These are phyloP conservation scores for Apodemia duryi DNA, from an alignment of 2,888 invertebrate genomes.

Conservation along the genomic window DNA sequence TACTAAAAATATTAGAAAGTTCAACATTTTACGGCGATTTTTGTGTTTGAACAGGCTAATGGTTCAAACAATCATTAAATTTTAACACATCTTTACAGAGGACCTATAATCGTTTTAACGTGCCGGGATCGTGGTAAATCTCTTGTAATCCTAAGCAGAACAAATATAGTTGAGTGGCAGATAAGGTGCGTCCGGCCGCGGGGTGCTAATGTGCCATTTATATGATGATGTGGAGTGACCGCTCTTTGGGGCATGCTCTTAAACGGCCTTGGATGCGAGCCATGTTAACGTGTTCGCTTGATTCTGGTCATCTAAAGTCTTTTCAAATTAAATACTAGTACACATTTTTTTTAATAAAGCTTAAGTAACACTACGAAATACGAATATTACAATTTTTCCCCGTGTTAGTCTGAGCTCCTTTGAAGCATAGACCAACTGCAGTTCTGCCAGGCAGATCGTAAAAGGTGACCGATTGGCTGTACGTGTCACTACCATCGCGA, in stretches of 20 bases:
- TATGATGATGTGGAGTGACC: conserved; percentile 63
- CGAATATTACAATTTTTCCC: too few relatives aligned
- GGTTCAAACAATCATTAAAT: conserved; percentile 46
- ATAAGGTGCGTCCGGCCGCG: conserved; percentile 71
- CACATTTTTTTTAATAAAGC: too few relatives aligned
- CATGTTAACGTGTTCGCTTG: conserved; percentile 20
- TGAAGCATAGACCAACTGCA: too few relatives aligned
- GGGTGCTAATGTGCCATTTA: conserved; percentile 74
- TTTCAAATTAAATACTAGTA: too few relatives aligned
- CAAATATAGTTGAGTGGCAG: conserved; percentile 76
- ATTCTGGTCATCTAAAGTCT: too few relatives aligned
- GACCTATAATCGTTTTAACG: conserved; percentile 70
- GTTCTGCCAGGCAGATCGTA: too few relatives aligned
- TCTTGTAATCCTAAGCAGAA: conserved; percentile 69
- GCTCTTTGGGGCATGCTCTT: conserved; percentile 37
- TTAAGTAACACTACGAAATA: too few relatives aligned
- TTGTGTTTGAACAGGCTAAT: conserved; percentile 27
- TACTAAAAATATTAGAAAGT: background rate
- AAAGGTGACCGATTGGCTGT: too few relatives aligned
- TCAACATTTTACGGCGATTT: conserved; percentile 3
- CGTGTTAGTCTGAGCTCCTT: too few relatives aligned
- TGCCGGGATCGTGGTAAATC: conserved; percentile 72
- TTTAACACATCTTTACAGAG: conserved; percentile 69
- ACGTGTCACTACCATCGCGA: too few relatives aligned
- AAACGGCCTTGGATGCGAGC: conserved; percentile 42